Evolutionary conservation across 2,797 vertebrate genomes (phyloP).

Genomic region (Sus cebifrons): DNA sequence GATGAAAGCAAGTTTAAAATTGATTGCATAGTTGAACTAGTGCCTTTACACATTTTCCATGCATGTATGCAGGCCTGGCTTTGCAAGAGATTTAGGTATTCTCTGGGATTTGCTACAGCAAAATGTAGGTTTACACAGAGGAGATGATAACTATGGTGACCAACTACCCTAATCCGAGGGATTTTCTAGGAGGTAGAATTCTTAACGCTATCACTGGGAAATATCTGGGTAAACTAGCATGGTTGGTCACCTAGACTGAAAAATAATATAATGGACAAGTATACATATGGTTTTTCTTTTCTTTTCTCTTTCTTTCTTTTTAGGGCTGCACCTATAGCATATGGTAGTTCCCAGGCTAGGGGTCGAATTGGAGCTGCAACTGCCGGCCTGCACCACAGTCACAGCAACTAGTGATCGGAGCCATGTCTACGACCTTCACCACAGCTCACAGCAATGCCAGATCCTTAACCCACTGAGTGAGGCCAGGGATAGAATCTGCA

Average conservation of each 20-base stretch:
- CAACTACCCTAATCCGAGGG: not conserved
- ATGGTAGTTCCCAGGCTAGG: too few relatives aligned
- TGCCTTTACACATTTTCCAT: not conserved
- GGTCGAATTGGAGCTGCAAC: too few relatives aligned
- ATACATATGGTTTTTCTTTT: not conserved
- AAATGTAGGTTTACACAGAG: not conserved
- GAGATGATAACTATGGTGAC: not conserved
- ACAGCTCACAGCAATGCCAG: too few relatives aligned
- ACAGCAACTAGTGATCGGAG: too few relatives aligned
- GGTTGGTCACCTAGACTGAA: not conserved
- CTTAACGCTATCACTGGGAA: not conserved
- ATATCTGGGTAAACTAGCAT: not conserved
- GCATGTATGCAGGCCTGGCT: too few relatives aligned
- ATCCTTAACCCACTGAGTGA: too few relatives aligned
- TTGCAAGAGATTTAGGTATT: not conserved
- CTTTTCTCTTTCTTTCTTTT: too few relatives aligned
- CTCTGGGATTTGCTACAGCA: not conserved
- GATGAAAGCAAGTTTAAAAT: constrained; percentile 6
- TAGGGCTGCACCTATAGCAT: too few relatives aligned
- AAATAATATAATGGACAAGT: not conserved
- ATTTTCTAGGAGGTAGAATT: not conserved
- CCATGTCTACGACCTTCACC: too few relatives aligned
- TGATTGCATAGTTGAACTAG: not conserved
- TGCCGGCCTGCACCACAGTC: too few relatives aligned
- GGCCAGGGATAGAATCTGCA: too few relatives aligned